Evolutionary conservation across 2,888 invertebrate genomes (phyloP).

Genomic region (Conomelus anceps): DNA sequence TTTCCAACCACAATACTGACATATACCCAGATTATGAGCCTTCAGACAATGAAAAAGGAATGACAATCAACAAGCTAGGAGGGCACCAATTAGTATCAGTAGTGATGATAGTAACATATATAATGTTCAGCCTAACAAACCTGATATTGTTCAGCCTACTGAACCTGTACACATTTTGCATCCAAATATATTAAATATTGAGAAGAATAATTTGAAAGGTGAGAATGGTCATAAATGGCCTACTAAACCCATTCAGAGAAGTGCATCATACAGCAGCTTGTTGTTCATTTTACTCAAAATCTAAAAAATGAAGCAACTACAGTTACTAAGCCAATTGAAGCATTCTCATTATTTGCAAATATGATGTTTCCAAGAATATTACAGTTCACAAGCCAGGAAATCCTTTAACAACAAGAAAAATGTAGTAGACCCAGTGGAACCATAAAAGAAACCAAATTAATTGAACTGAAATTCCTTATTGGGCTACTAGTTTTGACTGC

Average conservation of each 20-base stretch:
- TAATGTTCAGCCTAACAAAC: too few relatives aligned
- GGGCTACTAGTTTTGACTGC: background rate
- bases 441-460: background rate
- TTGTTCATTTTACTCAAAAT: background rate
- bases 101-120: background rate
- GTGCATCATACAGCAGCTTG: background rate
- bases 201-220: background rate
- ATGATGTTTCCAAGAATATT: background rate
- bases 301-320: background rate
- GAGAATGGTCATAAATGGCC: background rate
- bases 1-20: background rate
- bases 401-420: background rate
- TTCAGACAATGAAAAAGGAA: background rate
- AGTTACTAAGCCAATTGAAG: background rate
- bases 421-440: background rate
- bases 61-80: background rate
- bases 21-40: background rate
- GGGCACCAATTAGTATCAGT: background rate
- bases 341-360: background rate
- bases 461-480: background rate
- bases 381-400: background rate
- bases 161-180: background rate
- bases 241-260: background rate
- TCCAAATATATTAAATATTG: background rate
- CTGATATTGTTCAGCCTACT: background rate